Base-by-base conservation (phyloP, 2,888 invertebrate genomes). In the Achlya flavicornis region DNA sequence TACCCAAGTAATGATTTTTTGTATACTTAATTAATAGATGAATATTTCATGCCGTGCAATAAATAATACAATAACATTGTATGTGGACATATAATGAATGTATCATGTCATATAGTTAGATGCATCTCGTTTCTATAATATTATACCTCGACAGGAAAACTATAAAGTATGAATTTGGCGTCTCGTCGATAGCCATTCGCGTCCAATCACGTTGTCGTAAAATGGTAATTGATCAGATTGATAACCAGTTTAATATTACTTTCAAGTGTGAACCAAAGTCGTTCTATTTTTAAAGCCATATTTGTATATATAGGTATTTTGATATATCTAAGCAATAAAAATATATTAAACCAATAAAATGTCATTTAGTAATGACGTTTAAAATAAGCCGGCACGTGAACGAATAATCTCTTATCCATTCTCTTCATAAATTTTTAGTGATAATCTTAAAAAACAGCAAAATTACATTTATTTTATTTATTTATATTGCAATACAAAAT, bases 211-310 rank as follows among this genome's bases (percentile, higher is more conserved):
- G 71, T 71, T 73, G 79, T 80, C 81, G 79, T 86, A 85, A 86
- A 87, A 84, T 80, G 71, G 77, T 85, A 83, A 84, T 86, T 85
- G 80, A 75, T 69, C 69, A 65, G n/a, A n/a, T n/a, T n/a, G 68
- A 77, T 71, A 87, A 88, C 87, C 80, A 76, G 88, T 87, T 86
- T 80, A 66, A 69, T 72, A 69, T 81, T 76, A 84, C 83, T 85
- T 86, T 83, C 85, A 88, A 87, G 86, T 80, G 81, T 84, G 77
- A 77, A 78, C 78, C 81, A 83, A 84, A 79, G 84, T 85, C 79
- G 80, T 75, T 80, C 79, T 78, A 76, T 79, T 80, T 78, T 77
- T 80, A 81, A 72, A 74, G 68, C 67, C 10, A 53, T 53, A 53
- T n/a, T n/a, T 19, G n/a, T 53, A 53, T 16, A 19, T 16, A 53